Percentiles rank a stretch among this genome's conserved stretches.
Evolutionary conservation across 2,797 vertebrate genomes (phyloP).

Genomic region (Schizopygopsis pylzovi): DNA sequence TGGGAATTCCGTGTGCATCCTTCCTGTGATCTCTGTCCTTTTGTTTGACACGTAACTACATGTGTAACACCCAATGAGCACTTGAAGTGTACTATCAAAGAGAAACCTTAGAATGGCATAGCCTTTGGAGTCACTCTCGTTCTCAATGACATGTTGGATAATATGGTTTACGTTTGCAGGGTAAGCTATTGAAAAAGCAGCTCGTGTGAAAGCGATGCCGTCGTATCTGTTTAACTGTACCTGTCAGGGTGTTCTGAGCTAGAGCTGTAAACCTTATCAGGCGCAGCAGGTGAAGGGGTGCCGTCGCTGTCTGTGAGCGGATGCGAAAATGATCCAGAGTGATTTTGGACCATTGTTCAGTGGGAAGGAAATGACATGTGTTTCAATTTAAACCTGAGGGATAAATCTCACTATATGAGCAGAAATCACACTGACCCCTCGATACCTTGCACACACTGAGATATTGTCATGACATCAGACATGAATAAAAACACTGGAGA

Average conservation of each 20-base stretch:
- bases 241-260: conserved; percentile 33
- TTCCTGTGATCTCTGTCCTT: conserved; percentile 64
- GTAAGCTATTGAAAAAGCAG: conserved; percentile 19
- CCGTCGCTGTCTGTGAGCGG: conserved; percentile 7
- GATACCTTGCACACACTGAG: conserved; percentile 70
- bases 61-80: conserved; percentile 54
- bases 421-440: conserved; percentile 79
- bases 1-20: conserved; percentile 63
- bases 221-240: conserved; percentile 32
- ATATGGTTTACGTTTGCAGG: conserved; percentile 15
- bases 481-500: conserved; percentile 77
- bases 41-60: conserved; percentile 61
- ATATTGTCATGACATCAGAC: conserved; percentile 72
- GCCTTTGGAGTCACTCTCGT: background rate
- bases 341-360: background rate
- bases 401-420: conserved; percentile 79
- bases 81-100: conserved; percentile 35
- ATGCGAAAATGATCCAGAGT: conserved; percentile 24
- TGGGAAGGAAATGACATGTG: conserved; percentile 74
- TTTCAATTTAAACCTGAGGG: conserved; percentile 76
- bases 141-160: conserved; percentile 22
- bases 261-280: conserved; percentile 33
- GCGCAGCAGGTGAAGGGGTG: conserved; percentile 20
- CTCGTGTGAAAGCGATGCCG: conserved; percentile 22
- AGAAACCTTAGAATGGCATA: conserved; percentile 31